These are phyloP conservation scores for Atta colombica DNA, from an alignment of 1,140 invertebrate genomes.

Conservation along the genomic window DNA sequence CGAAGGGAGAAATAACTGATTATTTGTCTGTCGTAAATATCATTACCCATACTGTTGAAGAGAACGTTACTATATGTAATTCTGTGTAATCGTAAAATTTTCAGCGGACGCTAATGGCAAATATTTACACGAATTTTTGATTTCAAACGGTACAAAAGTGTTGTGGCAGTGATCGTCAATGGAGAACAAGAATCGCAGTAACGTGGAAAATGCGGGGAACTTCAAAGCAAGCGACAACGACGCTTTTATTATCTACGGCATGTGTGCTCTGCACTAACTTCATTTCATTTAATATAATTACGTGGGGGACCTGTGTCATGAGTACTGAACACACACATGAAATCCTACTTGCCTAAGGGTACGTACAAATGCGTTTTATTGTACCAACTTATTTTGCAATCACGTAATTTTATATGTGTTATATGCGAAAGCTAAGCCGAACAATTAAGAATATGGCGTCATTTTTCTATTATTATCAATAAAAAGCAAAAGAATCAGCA, in stretches of 20 bases:
- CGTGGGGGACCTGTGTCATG: conserved; percentile 28
- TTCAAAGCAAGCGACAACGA: conserved; percentile 57
- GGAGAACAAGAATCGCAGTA: conserved; percentile 63
- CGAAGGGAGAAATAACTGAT: conserved; percentile 28
- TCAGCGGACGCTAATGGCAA: conserved; percentile 51
- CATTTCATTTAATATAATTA: conserved; percentile 67
- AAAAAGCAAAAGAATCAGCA: background rate
- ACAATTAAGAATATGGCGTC: conserved; percentile 7
- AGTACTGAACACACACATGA: background rate
- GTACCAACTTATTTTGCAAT: conserved; percentile 43
- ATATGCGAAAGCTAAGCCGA: background rate
- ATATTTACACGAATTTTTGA: conserved; percentile 47
- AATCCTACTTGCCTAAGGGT: conserved; percentile 12
- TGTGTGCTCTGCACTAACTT: conserved; percentile 50
- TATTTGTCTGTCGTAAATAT: conserved; percentile 55
- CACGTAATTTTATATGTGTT: conserved; percentile 18
- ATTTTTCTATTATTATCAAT: background rate
- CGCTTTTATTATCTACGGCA: conserved; percentile 48
- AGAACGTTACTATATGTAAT: conserved; percentile 32
- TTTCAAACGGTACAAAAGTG: conserved; percentile 42
- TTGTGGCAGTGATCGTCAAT: conserved; percentile 58
- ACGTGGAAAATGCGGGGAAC: conserved; percentile 58
- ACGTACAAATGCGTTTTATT: conserved; percentile 40
- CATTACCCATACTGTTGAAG: conserved; percentile 25
- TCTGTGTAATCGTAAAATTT: conserved; percentile 50